Evolutionary conservation across 2,888 invertebrate genomes (phyloP).

Genomic region (Philhelius pedissequus): DNA sequence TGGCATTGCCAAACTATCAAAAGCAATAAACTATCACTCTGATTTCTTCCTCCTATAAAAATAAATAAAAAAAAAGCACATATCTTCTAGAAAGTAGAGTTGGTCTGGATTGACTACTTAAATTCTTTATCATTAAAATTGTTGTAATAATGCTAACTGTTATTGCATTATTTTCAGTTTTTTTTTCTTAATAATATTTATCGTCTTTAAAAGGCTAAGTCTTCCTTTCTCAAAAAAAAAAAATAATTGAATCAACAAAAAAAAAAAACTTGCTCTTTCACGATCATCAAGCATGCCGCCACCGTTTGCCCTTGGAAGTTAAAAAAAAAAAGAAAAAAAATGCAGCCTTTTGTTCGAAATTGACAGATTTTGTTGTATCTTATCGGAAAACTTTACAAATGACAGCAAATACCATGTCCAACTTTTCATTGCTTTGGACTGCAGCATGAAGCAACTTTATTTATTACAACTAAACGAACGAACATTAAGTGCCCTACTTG

Average conservation of each 20-base stretch:
- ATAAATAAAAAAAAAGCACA: not conserved
- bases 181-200: not conserved
- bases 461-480: not conserved
- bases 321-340: not conserved
- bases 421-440: conserved; percentile 22
- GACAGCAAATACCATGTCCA: conserved; percentile 22
- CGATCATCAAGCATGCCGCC: not conserved
- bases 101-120: conserved; percentile 5
- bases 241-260: not conserved
- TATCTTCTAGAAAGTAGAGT: not conserved
- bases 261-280: conserved; percentile 9
- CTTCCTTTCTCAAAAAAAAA: conserved; percentile 2
- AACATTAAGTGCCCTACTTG: not conserved
- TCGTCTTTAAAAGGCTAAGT: conserved; percentile 6
- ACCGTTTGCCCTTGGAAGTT: conserved; percentile 44
- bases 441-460: not conserved
- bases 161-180: not conserved
- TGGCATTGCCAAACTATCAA: not conserved
- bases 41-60: not conserved
- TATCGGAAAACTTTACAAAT: conserved; percentile 40
- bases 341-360: not conserved
- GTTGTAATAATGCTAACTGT: conserved; percentile 46
- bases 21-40: conserved; percentile 29
- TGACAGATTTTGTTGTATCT: conserved; percentile 31
- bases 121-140: conserved; percentile 49